Conservation (phyloP, 2,113 vertebrate species). For the Pseudorhombus dupliciocellatus region DNA sequence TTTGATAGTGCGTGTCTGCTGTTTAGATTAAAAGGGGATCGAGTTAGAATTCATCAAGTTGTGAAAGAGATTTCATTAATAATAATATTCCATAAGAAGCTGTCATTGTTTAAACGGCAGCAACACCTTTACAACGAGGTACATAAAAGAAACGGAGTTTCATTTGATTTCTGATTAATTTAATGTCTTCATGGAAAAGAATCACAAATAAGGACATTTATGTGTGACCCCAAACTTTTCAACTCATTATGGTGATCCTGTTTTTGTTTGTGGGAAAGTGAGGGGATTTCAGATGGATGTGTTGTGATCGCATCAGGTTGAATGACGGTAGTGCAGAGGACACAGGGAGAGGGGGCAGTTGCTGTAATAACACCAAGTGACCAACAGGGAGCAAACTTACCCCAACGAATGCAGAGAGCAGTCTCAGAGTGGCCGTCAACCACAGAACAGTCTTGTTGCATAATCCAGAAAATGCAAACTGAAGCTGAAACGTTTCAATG, state of each 20-base stretch:
- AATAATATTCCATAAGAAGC: neutral
- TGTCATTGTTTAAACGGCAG: neutral
- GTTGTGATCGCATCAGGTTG: neutral
- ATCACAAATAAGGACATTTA: too few relatives aligned
- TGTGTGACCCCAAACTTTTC: too few relatives aligned
- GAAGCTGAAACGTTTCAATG: neutral
- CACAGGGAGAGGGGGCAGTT: neutral
- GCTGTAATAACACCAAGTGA: neutral
- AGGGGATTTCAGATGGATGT: neutral
- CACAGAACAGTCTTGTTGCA: neutral
- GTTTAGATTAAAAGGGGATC: too few relatives aligned
- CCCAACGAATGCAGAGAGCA: neutral
- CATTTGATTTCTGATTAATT: too few relatives aligned
- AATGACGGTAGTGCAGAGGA: neutral
- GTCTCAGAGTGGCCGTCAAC: neutral
- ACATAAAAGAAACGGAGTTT: too few relatives aligned
- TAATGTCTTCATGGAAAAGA: too few relatives aligned
- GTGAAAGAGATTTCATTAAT: neutral
- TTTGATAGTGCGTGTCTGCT: neutral
- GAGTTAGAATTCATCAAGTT: too few relatives aligned
- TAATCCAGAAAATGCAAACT: conserved; percentile 11
- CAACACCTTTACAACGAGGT: too few relatives aligned
- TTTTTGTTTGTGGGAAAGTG: neutral
- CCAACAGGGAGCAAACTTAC: conserved; percentile 48
- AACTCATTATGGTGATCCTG: too few relatives aligned